These are phyloP conservation scores for Chrysemys picta DNA, from an alignment of 2,113 vertebrate species.

Conservation along the genomic window DNA sequence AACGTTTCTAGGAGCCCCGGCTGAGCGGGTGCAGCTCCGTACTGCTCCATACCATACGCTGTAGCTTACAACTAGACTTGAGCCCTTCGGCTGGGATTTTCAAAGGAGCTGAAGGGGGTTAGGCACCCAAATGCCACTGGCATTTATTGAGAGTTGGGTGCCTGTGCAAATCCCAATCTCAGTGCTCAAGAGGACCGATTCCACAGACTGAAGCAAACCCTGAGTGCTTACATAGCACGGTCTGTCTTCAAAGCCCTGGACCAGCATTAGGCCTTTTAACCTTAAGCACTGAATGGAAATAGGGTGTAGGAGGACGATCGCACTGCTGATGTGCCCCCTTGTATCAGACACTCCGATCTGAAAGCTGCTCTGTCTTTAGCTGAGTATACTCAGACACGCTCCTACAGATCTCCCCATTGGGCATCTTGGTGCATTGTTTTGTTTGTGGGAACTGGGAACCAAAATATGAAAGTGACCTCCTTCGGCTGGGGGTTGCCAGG, in stretches of 20 bases:
- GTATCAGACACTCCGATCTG: background rate
- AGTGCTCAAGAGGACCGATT: background rate
- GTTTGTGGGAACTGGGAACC: constrained; percentile 15
- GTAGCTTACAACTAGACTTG: background rate
- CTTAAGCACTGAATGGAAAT: background rate
- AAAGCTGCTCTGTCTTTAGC: background rate
- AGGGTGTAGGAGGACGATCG: background rate
- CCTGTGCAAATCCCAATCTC: background rate
- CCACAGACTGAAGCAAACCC: background rate
- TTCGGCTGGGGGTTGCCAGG: background rate
- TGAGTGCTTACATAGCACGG: background rate
- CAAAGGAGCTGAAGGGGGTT: background rate
- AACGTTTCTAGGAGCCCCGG: background rate
- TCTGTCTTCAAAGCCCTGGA: background rate
- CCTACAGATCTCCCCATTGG: background rate
- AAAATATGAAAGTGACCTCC: constrained; percentile 30
- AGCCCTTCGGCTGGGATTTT: background rate
- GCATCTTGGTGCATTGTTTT: constrained; percentile 8
- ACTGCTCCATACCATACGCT: too few relatives aligned
- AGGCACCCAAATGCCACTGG: background rate
- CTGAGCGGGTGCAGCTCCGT: rapidly evolving
- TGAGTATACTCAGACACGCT: rapidly evolving
- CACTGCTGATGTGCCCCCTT: rapidly evolving
- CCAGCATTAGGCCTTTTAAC: background rate
- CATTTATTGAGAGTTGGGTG: background rate